A percentile compares a stretch with the other conserved stretches of the same genome.
Conservation (phyloP, 1,140 invertebrate species). For the Formica selysi region DNA sequence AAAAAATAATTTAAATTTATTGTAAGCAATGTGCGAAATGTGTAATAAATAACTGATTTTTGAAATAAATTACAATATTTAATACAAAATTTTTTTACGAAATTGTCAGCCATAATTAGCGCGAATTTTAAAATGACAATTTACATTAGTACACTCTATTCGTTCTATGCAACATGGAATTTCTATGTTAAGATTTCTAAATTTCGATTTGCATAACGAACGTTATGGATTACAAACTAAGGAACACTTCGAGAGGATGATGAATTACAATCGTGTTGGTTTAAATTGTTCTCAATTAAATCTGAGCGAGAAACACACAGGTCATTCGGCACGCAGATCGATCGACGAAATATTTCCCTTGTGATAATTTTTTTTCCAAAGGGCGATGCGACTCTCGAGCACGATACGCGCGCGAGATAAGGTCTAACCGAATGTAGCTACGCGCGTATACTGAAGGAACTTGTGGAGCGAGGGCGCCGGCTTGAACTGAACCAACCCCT, state of each 20-base stretch:
- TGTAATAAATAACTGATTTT: too few species aligned
- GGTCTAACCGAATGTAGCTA: slow-evolving; percentile 78
- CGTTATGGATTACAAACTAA: not conserved
- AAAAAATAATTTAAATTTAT: not conserved
- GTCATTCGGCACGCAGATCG: not conserved
- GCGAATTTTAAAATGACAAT: slow-evolving; percentile 1
- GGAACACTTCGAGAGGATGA: not conserved
- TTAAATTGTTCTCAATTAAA: not conserved
- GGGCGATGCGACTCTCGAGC: slow-evolving; percentile 10
- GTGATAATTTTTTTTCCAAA: not conserved
- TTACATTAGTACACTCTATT: not conserved
- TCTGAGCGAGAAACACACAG: not conserved
- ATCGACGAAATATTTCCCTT: not conserved
- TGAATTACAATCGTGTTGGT: not conserved
- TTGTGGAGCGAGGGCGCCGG: slow-evolving; percentile 76
- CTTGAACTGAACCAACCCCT: slow-evolving; percentile 74
- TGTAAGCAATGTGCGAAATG: not conserved
- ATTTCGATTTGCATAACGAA: slow-evolving; percentile 15
- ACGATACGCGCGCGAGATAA: slow-evolving; percentile 56
- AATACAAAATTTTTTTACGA: not conserved
- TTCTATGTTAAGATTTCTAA: not conserved
- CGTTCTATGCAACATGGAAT: not conserved
- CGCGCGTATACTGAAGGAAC: slow-evolving; percentile 82
- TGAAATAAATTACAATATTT: not conserved
- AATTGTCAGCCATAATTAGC: not conserved